phyloP scores from a whole-genome alignment of 2,888 invertebrate genomes.

The Drosophila siamana region DNA sequence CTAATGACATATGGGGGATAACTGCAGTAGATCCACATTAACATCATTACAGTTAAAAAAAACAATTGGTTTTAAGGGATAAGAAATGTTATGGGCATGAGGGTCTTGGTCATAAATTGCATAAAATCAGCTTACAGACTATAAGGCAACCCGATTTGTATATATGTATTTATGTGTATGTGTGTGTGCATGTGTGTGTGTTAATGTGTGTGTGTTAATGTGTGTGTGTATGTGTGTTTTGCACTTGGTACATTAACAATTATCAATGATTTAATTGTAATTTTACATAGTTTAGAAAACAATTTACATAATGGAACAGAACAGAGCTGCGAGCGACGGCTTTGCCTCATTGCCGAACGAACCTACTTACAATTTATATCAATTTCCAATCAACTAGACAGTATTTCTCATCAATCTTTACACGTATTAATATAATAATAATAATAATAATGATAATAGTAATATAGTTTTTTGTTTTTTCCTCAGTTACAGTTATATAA shows the following conservation, averaged over 20 bases:
- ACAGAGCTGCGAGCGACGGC: slow-evolving; percentile 18
- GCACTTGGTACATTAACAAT: slow-evolving; percentile 64
- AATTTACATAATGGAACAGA: slow-evolving; percentile 61
- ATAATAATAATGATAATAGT: slow-evolving; percentile 9
- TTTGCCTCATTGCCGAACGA: slow-evolving; percentile 39
- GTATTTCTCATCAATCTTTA: slow-evolving; percentile 50
- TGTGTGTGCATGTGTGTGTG: slow-evolving; percentile 25
- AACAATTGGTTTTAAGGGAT: neutral
- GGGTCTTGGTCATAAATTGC: slow-evolving; percentile 49
- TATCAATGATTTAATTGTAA: slow-evolving; percentile 40
- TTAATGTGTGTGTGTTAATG: slow-evolving; percentile 8
- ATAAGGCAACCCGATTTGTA: slow-evolving; percentile 75
- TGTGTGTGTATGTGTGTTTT: slow-evolving; percentile 35
- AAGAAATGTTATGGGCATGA: slow-evolving; percentile 42
- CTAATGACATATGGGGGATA: slow-evolving; percentile 39
- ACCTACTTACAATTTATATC: slow-evolving; percentile 76
- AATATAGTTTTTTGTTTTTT: slow-evolving; percentile 2
- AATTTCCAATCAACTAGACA: slow-evolving; percentile 71
- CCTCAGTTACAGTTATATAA: slow-evolving; percentile 11
- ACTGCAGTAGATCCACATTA: slow-evolving; percentile 36
- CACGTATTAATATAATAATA: slow-evolving; percentile 44
- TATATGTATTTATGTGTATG: slow-evolving; percentile 25
- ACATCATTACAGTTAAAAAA: slow-evolving; percentile 18
- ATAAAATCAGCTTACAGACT: slow-evolving; percentile 67
- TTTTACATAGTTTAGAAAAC: slow-evolving; percentile 55